Conservation (phyloP, 1,140 invertebrate genomes). For the Bathynomus jamesi region DNA sequence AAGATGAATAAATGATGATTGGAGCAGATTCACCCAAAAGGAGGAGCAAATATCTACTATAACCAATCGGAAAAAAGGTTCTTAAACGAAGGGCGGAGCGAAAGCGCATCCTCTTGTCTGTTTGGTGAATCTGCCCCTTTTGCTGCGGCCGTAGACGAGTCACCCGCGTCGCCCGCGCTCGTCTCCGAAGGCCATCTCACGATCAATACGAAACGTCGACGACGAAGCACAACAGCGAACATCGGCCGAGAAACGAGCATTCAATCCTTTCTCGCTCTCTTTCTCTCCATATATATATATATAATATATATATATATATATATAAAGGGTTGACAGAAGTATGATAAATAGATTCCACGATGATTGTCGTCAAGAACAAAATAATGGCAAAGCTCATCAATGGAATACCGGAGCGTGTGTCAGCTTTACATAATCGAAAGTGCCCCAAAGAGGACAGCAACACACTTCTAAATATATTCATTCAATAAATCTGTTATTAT, state of each 20-base stretch:
- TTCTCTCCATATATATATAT: no score
- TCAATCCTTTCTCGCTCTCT: background rate
- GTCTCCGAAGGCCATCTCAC: background rate
- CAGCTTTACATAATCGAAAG: no score
- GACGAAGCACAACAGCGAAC: background rate
- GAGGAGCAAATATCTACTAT: background rate
- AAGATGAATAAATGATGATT: background rate
- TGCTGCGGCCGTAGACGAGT: background rate
- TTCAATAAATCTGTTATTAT: no score
- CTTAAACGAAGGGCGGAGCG: background rate
- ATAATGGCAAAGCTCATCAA: no score
- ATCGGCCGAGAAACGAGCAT: background rate
- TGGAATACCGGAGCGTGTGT: no score
- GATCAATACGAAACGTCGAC: constrained; percentile 1
- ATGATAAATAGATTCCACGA: no score
- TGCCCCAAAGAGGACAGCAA: no score
- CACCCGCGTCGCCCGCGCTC: background rate
- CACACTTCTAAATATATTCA: no score
- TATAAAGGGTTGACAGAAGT: no score
- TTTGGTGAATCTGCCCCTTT: background rate
- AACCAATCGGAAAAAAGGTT: background rate
- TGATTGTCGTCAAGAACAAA: no score
- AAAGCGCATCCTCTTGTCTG: background rate
- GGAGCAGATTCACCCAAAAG: background rate
- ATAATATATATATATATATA: no score